Base-by-base conservation (phyloP, 2,113 vertebrate species). In the Microtus pennsylvanicus region DNA sequence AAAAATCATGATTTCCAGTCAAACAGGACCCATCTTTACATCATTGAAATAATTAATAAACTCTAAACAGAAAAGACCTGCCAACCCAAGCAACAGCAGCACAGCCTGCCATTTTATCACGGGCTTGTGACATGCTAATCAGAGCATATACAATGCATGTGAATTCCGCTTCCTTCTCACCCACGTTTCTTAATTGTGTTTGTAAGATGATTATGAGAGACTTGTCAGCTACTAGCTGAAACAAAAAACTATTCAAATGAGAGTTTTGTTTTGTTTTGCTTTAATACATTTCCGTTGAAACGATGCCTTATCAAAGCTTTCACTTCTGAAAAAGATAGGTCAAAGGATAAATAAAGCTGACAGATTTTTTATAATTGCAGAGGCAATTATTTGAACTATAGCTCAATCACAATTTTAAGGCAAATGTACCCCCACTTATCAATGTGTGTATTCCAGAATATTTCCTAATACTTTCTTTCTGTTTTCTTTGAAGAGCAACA, bases 291-390 rank as follows among this genome's bases (percentile, higher is more conserved):
- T 94, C 42, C 76, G 82, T 93, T 93, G 52, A 96, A 96, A 96
- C 86, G 86, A 19, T 70, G 93, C 65, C 47, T 58, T 81, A 92
- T 75, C 16, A 90, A 97, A 96, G 21, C 65, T 88, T 97, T 72
- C 6, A 77, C 90, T 97, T 93, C 50, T 90, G 33, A 82, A n/a
- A n/a, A 74, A 78, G 24, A 92, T 70, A n/a, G 33, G 26, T 81
- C 96, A 80, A 96, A 88, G 80, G 89, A 87, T 93, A 95, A 89
- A 65, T 94, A 87, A 95, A 95, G 81, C 13, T 91, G 91, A 96
- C 35, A 2, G 88, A 89, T 70, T 91, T 95, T 95, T 88, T 67
- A 63, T 89, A 89, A 77, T 94, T 91, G 80, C 75, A n/a, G 21
- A 93, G 52, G 50, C 85, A 90, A 85, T 17, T 85, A 90, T 90